Evolutionary conservation across 64 coral and sea anemone genomes (phyloP), one percentile per base, ranked within the genome.

Genomic region (Porites australiensis): DNA sequence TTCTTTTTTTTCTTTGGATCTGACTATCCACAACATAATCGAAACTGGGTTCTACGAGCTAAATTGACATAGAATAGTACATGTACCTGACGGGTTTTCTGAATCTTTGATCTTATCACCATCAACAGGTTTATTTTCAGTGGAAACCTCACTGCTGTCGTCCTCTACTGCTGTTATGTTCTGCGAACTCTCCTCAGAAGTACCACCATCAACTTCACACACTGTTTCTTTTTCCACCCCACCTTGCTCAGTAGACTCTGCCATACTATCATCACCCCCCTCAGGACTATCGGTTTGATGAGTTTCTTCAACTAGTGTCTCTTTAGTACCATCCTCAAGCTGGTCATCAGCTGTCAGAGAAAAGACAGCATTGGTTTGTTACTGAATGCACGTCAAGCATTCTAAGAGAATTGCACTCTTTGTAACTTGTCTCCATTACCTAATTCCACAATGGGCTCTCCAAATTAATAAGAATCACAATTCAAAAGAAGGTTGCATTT

Each of bases 271-370:
- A 88, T 82, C 75, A 20, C 63, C 59, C 50, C 27, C 58, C 20
- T 82, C 58, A 68, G 15, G 13, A 22, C 44, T 49, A 48, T 3
- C 51, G 12, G 45, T n/a, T 5, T 8, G 61, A 21, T 69, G 16
- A 51, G 60, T 18, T 48, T 65, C 81, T 66, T 74, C 50, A 15
- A 78, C 37, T 64, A 75, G 23, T 37, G 44, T n/a, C 20, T 82
- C 78, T 64, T 88, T 96, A 12, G 69, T 60, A 66, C 80, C 60
- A 47, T 96, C 92, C 59, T 96, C 95, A n/a, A 94, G 48, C 70
- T 96, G 87, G 27, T 94, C 88, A 94, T 91, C 95, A 87, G 50
- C 86, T 88, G 64, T 15, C 47, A 51, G 72, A 45, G 12, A 89
- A 96, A 27, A 61, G 62, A 3, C 64, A 13, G 22, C 54, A 20